Conservation (phyloP, 1,140 invertebrate genomes). For the Linepithema humile region DNA sequence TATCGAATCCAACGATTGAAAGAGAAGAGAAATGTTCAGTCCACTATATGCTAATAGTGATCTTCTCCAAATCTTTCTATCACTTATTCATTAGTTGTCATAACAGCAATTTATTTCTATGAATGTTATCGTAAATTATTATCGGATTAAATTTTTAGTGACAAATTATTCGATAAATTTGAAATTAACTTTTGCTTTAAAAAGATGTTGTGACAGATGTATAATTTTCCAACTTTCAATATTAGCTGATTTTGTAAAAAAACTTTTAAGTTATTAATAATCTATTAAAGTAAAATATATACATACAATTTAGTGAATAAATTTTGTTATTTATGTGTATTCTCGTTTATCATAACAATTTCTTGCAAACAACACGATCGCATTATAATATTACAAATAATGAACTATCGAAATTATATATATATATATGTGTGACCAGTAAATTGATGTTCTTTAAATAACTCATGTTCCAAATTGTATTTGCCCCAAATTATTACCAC, state of each 20-base stretch:
- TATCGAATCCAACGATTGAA: neutral
- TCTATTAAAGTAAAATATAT: neutral
- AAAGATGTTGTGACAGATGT: no score
- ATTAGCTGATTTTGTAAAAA: neutral
- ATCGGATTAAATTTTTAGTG: no score
- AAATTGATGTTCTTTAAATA: conserved; percentile 18
- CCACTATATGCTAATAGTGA: neutral
- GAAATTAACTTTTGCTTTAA: neutral
- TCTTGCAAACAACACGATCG: neutral
- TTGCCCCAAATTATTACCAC: conserved; percentile 1
- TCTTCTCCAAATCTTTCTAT: neutral
- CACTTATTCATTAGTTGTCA: neutral
- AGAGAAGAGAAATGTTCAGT: conserved; percentile 7
- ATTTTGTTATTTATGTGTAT: neutral
- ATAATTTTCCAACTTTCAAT: no score
- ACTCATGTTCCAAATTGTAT: conserved; percentile 2
- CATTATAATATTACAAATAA: neutral
- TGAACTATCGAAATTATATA: conserved; percentile 1
- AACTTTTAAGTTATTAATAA: neutral
- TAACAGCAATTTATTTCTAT: neutral
- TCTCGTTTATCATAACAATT: neutral
- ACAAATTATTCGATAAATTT: neutral
- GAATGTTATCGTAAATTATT: neutral
- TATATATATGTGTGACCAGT: neutral
- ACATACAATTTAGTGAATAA: neutral